phyloP scores from a whole-genome alignment of 2,113 vertebrate species.

The Chitala chitala region DNA sequence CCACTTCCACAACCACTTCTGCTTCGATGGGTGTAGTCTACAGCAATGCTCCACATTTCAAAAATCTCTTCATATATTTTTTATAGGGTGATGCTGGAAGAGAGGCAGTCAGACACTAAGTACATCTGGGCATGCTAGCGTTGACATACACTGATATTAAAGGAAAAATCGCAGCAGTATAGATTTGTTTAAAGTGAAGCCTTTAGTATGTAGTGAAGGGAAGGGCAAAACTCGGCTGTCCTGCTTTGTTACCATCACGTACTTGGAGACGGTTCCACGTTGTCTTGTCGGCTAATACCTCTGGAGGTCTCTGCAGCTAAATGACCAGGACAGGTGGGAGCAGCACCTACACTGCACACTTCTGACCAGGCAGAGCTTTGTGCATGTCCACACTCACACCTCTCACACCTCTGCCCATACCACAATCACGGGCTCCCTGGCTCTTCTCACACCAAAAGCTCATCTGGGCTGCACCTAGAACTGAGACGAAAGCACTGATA shows the following conservation, averaged over 20 bases:
- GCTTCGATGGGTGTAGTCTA: conserved; percentile 9
- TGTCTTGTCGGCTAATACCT: too few species aligned
- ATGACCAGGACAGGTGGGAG: too few species aligned
- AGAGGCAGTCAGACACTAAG: conserved; percentile 1
- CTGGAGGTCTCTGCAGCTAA: too few species aligned
- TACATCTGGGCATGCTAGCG: background rate
- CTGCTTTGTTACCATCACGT: too few species aligned
- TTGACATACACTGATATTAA: background rate
- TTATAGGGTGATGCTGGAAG: background rate
- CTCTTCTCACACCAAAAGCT: background rate
- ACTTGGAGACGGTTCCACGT: too few species aligned
- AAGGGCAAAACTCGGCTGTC: too few species aligned
- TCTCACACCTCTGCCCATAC: too few species aligned
- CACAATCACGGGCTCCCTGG: background rate
- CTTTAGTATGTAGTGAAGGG: too few species aligned
- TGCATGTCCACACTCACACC: too few species aligned
- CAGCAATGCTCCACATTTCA: background rate
- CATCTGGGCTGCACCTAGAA: background rate
- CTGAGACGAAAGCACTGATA: background rate
- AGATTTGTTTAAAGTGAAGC: background rate
- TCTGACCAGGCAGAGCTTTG: too few species aligned
- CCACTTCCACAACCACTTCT: background rate
- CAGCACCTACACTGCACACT: too few species aligned
- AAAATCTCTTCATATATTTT: conserved; percentile 4
- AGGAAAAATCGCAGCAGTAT: background rate